These are phyloP conservation scores for Bicyclus anynana DNA, from an alignment of 1,140 invertebrate genomes.

Conservation along the genomic window DNA sequence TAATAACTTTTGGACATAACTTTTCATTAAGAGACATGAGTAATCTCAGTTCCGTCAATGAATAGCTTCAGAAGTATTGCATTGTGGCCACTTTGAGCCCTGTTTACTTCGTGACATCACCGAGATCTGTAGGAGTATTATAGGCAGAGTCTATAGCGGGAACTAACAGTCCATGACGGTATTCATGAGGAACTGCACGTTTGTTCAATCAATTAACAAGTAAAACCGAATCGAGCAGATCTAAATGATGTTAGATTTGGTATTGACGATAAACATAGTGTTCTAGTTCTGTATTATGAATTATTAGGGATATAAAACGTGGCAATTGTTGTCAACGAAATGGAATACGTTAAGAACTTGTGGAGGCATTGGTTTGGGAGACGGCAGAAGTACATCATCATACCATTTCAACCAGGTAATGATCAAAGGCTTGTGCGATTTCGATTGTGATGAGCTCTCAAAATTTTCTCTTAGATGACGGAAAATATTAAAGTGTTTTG, in stretches of 20 bases:
- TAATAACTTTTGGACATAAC: constrained; percentile 1
- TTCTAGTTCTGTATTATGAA: neutral
- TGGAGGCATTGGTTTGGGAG: constrained; percentile 58
- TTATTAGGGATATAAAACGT: constrained; percentile 4
- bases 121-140: constrained; percentile 43
- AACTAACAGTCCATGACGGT: constrained; percentile 55
- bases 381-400: constrained; percentile 52
- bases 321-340: constrained; percentile 18
- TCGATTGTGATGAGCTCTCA: neutral
- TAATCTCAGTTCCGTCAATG: constrained; percentile 43
- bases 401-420: constrained; percentile 67
- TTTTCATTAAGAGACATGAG: constrained; percentile 19
- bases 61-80: constrained; percentile 32
- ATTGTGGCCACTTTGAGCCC: constrained; percentile 32
- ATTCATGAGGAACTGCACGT: constrained; percentile 54
- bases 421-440: neutral
- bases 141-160: constrained; percentile 34
- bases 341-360: constrained; percentile 61
- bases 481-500: neutral
- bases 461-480: neutral
- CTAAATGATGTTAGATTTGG: constrained; percentile 4
- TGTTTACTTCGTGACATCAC: constrained; percentile 67
- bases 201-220: constrained; percentile 48
- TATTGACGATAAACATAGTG: neutral
- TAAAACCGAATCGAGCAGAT: constrained; percentile 1